Base-by-base conservation (phyloP, 2,797 vertebrate genomes). In the Coendou prehensilis region DNA sequence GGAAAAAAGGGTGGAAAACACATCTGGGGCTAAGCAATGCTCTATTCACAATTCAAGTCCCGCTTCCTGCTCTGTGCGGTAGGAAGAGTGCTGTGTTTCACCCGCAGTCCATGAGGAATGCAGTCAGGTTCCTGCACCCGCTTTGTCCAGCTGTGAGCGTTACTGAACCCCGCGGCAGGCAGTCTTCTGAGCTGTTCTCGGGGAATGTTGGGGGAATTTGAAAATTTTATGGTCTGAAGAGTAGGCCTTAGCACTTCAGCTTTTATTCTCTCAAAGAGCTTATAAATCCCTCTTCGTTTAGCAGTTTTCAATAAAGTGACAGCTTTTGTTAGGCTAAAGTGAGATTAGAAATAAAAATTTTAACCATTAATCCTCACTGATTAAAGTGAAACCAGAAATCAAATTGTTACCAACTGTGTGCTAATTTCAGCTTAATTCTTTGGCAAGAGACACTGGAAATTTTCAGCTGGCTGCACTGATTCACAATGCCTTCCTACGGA, bases 381-480 rank as follows among this genome's bases (percentile, higher is more conserved):
- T 98, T 98, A 98, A 98, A 98, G 93, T 94, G 98, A 97, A 98
- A 94, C 96, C 87, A 89, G 97, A 88, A 98, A 98, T 85, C 59
- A 98, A 97, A 98, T 97, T 97, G 91, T 95, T 98, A 97, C 97
- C 98, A 98, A 98, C 98, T 98, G 97, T 94, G 93, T 87, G 93
- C 95, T 97, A 83, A 97, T 95, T 98, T 98, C 95, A 76, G 96
- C 85, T 97, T 96, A 96, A 97, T 97, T 75, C 97, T 97, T 97
- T 97, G 97, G 96, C 96, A 95, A 95, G 97, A 94, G 89, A 95
- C 0, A 0, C 28, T 82, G 92, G 97, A 92, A 93, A 95, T 84
- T 96, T 97, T 98, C 92, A 96, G 9, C 76, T 61, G 37, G 23
- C 92, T 95, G 96, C 79, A 84, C 87, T 97, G 6, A 1, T 85